These are phyloP conservation scores for Myocastor coypus DNA, from an alignment of 2,113 vertebrate genomes.

Conservation along the genomic window DNA sequence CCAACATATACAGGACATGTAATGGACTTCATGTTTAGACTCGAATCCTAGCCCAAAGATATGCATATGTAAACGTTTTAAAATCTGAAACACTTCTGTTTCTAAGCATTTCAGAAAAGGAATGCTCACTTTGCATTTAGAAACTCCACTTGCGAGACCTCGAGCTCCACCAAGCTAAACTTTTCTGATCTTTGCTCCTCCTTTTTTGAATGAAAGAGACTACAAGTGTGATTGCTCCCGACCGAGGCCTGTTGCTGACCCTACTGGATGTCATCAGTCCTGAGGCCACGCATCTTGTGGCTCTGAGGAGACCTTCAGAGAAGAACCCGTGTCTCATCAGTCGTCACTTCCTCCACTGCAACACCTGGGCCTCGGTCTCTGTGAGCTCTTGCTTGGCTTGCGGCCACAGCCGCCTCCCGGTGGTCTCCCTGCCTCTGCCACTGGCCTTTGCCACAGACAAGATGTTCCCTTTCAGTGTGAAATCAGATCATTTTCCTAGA, in stretches of 20 bases:
- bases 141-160: not conserved
- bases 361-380: not conserved
- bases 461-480: not conserved
- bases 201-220: not conserved
- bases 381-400: not conserved
- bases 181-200: not conserved
- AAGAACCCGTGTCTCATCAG: not conserved
- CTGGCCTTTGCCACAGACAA: not conserved
- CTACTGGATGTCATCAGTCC: not conserved
- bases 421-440: not conserved
- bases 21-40: not conserved
- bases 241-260: not conserved
- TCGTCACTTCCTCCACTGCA: not conserved
- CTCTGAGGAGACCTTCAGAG: not conserved
- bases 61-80: not conserved
- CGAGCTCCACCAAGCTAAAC: not conserved
- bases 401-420: not conserved
- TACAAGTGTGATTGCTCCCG: conserved; percentile 13
- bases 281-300: not conserved
- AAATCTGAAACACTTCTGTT: not conserved
- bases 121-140: not conserved
- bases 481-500: not conserved
- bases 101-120: not conserved
- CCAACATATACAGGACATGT: not conserved
- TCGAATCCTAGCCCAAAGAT: not conserved